phyloP scores from a whole-genome alignment of 2,888 invertebrate genomes.

The Tineola bisselliella region DNA sequence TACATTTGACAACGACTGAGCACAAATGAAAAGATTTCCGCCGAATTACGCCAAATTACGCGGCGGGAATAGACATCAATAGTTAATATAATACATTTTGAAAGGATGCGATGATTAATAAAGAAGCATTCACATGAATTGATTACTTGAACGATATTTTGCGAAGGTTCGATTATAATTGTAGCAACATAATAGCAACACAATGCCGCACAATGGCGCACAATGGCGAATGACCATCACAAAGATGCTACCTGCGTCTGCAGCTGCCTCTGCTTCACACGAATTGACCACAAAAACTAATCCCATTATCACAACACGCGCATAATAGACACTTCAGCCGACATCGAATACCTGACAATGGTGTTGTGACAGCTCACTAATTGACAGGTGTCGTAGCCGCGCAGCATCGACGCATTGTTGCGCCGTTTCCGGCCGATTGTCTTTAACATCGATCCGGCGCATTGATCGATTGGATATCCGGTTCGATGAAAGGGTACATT shows the following conservation, averaged over 20 bases:
- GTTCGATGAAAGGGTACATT: neutral
- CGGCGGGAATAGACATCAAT: neutral
- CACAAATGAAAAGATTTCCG: neutral
- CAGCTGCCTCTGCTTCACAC: neutral
- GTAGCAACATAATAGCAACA: too few species aligned
- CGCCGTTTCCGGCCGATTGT: neutral
- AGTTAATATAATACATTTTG: neutral
- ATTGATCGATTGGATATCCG: neutral
- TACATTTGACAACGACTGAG: neutral
- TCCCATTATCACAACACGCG: neutral
- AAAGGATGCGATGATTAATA: neutral
- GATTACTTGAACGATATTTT: too few species aligned
- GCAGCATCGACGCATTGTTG: constrained; percentile 5
- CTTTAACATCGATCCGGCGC: neutral
- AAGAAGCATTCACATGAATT: neutral
- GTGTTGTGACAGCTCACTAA: constrained; percentile 35
- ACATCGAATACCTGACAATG: constrained; percentile 18
- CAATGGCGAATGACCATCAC: too few species aligned
- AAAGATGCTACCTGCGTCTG: neutral
- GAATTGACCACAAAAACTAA: constrained; percentile 1
- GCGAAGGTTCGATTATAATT: too few species aligned
- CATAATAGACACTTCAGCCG: neutral
- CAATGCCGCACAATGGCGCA: neutral
- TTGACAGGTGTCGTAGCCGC: constrained; percentile 32
- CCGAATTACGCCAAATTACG: neutral